Base-by-base conservation (phyloP, 2,888 invertebrate species). In the Ormyrus pomaceus region DNA sequence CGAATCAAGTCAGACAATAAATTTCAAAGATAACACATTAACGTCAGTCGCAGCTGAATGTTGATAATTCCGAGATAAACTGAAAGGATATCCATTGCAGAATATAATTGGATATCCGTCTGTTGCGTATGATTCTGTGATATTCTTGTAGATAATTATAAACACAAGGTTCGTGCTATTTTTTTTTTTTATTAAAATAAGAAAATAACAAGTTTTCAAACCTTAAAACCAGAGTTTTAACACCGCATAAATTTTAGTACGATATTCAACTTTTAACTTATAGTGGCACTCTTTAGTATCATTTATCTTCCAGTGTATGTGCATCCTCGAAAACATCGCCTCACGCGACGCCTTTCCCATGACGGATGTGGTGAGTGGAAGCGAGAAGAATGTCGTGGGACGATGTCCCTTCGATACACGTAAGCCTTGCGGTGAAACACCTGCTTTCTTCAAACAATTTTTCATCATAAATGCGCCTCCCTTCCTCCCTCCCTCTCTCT, bases 401-500 rank as follows among this genome's bases (percentile, higher is more conserved):
- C 79, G 75, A 80, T 79, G 78, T 46, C 75, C 82, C 83, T 79
- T 77, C 75, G 71, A 83, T 82, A 82, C 84, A 80, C 34, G 34
- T 34, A 34, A 34, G 34, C 34, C 82, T 84, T 82, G 71, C 82
- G 72, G 71, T 51, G 77, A 82, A 84, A 85, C 87, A 87, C 87
- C 87, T 87, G 87, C 83, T 82, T 79, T 85, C 83, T 84, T 83
- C 81, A 83, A 86, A 87, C 83, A 84, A 87, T 87, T 86, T 84
- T 85, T 87, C 87, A 86, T 85, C 85, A 82, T 79, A 84, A 84
- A 66, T 11, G 34, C 5, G 61, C 45, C 6, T 11, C 2, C 56
- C 10, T 11, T 59, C 13, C 45, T 2, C n/a, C 2, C 56, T 10
- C 19, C 59, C 10, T 34, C 50, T 55, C 83, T 82, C 72, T 65